Evolutionary conservation across 2,113 vertebrate genomes (phyloP).

Genomic region (Tricholaema leucomelas): DNA sequence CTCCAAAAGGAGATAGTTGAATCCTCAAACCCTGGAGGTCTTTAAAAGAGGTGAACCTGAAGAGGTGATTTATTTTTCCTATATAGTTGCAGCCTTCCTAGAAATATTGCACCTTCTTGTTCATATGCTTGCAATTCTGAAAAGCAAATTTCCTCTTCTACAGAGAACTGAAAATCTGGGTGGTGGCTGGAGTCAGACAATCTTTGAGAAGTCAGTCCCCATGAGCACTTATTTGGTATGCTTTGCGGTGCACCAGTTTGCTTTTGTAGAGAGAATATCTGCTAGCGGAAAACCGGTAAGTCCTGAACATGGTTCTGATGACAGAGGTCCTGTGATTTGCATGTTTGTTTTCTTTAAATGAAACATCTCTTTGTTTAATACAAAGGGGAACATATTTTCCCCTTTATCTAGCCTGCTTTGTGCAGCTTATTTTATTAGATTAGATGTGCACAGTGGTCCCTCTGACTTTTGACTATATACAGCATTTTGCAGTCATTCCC

Average conservation of each 20-base stretch:
- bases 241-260: conserved; percentile 92
- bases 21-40: no score
- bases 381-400: not conserved
- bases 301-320: not conserved
- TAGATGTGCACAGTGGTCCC: not conserved
- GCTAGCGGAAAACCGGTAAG: conserved; percentile 78
- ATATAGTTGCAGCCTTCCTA: not conserved
- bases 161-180: conserved; percentile 53
- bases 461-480: not conserved
- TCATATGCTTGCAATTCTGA: not conserved
- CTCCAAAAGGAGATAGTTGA: no score
- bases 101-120: not conserved
- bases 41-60: not conserved
- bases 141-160: conserved; percentile 1
- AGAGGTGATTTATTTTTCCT: not conserved
- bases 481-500: not conserved
- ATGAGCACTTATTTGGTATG: conserved; percentile 98
- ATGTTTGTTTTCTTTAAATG: not conserved
- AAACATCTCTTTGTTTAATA: not conserved
- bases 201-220: conserved; percentile 83
- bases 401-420: not conserved
- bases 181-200: conserved; percentile 71
- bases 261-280: conserved; percentile 46
- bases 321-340: not conserved
- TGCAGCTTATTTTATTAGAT: not conserved